Percentiles rank a stretch among this genome's conserved stretches.
Evolutionary conservation across 2,113 vertebrate genomes (phyloP).

Genomic region (Peromyscus leucopus): DNA sequence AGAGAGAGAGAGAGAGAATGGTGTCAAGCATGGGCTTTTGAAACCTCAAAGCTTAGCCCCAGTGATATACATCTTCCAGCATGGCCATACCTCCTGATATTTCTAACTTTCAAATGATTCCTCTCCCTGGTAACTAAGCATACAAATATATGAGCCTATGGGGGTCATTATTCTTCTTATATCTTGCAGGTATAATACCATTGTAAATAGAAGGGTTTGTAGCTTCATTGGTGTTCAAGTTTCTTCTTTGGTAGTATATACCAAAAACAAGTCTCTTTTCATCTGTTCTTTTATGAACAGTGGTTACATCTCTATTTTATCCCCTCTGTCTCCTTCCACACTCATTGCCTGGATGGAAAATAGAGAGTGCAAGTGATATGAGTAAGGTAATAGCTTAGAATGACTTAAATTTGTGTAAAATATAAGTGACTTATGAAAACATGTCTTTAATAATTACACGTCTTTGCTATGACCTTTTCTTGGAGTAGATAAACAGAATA

Average conservation of each 20-base stretch:
- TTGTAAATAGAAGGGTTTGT: background rate
- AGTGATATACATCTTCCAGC: too few relatives aligned
- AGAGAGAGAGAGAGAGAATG: too few relatives aligned
- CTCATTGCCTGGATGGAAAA: background rate
- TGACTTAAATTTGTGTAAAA: background rate
- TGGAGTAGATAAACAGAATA: background rate
- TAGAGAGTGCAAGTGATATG: background rate
- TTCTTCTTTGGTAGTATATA: background rate
- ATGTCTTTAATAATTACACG: background rate
- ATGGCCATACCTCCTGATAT: background rate
- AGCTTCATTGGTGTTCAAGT: background rate
- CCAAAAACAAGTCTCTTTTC: background rate
- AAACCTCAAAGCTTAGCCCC: too few relatives aligned
- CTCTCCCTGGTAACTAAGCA: background rate
- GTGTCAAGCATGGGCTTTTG: too few relatives aligned
- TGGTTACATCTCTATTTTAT: background rate
- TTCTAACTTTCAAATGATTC: background rate
- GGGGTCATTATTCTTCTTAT: background rate
- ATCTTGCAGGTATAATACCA: background rate
- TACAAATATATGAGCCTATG: too few relatives aligned
- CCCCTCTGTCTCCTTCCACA: background rate
- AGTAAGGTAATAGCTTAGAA: background rate
- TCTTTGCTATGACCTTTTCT: background rate
- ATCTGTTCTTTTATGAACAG: background rate
- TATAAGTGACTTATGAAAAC: background rate